Base-by-base conservation (phyloP, 1,140 invertebrate species). In the Zaprionus taronus region DNA sequence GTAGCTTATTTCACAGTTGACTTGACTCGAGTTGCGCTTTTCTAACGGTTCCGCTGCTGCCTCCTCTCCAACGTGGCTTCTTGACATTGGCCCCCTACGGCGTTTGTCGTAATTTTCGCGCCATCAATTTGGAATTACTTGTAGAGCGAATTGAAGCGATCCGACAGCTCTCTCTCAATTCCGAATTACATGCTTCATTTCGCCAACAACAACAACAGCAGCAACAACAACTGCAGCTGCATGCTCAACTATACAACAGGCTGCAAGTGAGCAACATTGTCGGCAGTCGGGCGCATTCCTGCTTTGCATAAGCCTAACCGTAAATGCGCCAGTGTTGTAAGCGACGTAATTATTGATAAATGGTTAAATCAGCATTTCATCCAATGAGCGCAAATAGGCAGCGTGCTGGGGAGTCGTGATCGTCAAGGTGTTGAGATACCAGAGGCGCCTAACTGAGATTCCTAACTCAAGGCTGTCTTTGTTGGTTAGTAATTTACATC, bases 31-130 rank as follows among this genome's bases (percentile, higher is more conserved):
- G 60, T 36, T 75, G 66, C 74, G 63, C 58, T 61, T 80, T 49
- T n/a, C 81, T 84, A 87, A 87, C 84, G 78, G 83, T 87, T 83
- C 67, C 65, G 26, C 55, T 44, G 63, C 67, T 49, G 72, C 14
- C 36, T 4, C 3, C 36, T 5, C 36, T 12, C 36, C 61, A 72
- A 58, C 61, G 47, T 75, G 70, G 60, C 83, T 83, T 83, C 84
- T 78, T 89, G 79, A 84, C 74, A 75, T 75, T 78, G 70, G 77
- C 73, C 83, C 58, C 66, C 49, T 24, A 4, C 47, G 68, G 83
- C 83, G 79, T 70, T 84, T 84, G 81, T 83, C 81, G 84, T 87
- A 87, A 89, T 87, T 89, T 89, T 89, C 85, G 83, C 84, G 83
- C 84, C 83, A 87, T 87, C 83, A 89, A 87, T 87, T 83, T 65